These are phyloP conservation scores for Nymphalis c-album DNA, from an alignment of 2,888 invertebrate species.

Conservation along the genomic window DNA sequence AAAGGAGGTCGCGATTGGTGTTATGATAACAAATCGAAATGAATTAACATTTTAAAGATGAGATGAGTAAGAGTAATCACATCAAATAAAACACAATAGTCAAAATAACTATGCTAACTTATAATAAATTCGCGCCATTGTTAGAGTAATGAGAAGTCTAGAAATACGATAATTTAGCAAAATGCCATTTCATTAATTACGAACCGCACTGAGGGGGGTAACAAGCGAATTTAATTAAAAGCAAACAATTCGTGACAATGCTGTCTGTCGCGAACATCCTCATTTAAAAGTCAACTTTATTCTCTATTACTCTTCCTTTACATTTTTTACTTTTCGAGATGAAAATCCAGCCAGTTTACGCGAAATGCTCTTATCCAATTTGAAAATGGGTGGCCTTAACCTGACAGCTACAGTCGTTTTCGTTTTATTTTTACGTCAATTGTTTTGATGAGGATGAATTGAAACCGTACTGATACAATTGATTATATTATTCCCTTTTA, in stretches of 20 bases:
- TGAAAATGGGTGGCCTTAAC: constrained; percentile 27
- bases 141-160: constrained; percentile 32
- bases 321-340: constrained; percentile 20
- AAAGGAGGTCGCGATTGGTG: too few species aligned
- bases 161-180: constrained; percentile 40
- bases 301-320: constrained; percentile 26
- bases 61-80: too few species aligned
- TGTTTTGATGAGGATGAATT: constrained; percentile 16
- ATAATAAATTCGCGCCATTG: constrained; percentile 26
- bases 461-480: background rate
- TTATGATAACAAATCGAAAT: too few species aligned
- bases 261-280: constrained; percentile 26
- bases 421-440: constrained; percentile 20
- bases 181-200: constrained; percentile 41
- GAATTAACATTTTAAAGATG: background rate
- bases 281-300: constrained; percentile 27
- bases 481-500: too few species aligned
- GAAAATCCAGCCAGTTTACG: constrained; percentile 24
- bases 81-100: background rate
- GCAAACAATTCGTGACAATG: constrained; percentile 39
- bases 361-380: constrained; percentile 36
- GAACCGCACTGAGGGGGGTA: constrained; percentile 33
- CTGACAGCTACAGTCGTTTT: constrained; percentile 15
- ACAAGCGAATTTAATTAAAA: constrained; percentile 43
- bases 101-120: constrained; percentile 13